These are phyloP conservation scores for Coelopa pilipes DNA, from an alignment of 2,888 invertebrate species.

Conservation along the genomic window DNA sequence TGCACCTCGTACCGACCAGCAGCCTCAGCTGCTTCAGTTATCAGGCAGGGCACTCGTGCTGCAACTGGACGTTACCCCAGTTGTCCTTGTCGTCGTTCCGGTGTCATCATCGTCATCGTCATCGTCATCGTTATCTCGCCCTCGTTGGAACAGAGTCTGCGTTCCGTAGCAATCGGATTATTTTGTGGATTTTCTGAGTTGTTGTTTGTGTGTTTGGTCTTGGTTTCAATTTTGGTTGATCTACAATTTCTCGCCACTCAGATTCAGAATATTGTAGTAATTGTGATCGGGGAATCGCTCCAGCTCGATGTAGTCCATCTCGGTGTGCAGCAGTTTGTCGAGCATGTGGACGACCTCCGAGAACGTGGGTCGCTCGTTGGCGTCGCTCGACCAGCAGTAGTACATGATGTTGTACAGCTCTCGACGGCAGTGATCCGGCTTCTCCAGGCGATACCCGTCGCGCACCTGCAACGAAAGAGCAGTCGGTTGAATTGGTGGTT, in stretches of 20 bases:
- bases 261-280: constrained; percentile 86
- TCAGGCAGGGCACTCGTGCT: too few relatives aligned
- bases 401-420: constrained; percentile 95
- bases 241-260: constrained; percentile 84
- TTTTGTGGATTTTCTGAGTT: too few relatives aligned
- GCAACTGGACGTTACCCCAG: too few relatives aligned
- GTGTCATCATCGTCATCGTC: neutral
- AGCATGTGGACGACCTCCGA: constrained; percentile 82
- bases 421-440: constrained; percentile 92
- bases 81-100: too few relatives aligned
- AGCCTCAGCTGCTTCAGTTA: too few relatives aligned
- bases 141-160: neutral
- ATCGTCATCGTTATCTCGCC: neutral
- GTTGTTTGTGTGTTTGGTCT: too few relatives aligned
- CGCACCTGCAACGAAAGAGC: constrained; percentile 72
- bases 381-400: constrained; percentile 92
- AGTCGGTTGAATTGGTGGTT: neutral
- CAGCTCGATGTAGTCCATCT: constrained; percentile 93
- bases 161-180: constrained; percentile 1
- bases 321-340: constrained; percentile 85
- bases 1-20: too few relatives aligned
- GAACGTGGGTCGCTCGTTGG: constrained; percentile 86
- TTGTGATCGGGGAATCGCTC: constrained; percentile 93
- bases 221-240: constrained; percentile 22
- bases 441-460: constrained; percentile 89